phyloP scores from a whole-genome alignment of 1,140 invertebrate species.

The Pseudomyrmex dendroicus region DNA sequence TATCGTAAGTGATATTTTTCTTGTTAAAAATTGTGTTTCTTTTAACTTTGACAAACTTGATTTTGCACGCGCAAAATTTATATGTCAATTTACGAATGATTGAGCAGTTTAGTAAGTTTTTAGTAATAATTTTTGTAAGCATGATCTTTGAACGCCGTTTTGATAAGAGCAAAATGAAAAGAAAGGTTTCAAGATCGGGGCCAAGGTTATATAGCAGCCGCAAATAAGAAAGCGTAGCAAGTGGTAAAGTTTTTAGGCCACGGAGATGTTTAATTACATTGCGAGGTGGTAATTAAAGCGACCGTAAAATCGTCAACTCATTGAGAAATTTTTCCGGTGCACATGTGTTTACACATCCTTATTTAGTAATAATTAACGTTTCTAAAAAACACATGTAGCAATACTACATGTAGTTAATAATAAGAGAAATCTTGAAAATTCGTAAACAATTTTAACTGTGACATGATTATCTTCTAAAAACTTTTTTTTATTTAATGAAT shows the following conservation, averaged over 20 bases:
- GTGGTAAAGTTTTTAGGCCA: constrained; percentile 8
- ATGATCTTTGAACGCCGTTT: constrained; percentile 19
- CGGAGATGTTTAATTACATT: constrained; percentile 24
- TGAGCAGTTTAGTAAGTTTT: not conserved
- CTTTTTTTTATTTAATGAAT: no score
- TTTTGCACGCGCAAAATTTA: not conserved
- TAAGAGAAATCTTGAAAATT: no score
- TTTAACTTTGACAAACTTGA: not conserved
- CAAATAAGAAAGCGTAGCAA: not conserved
- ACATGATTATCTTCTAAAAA: no score
- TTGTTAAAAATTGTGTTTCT: not conserved
- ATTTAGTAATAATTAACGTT: not conserved
- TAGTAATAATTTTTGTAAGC: not conserved
- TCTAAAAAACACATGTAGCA: no score
- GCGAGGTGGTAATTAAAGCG: not conserved
- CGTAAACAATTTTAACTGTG: no score
- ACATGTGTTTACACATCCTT: not conserved
- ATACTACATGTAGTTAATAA: no score
- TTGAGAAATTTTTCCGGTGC: not conserved
- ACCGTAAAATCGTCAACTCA: not conserved
- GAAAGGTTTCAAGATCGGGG: constrained; percentile 71
- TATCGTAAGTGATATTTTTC: not conserved
- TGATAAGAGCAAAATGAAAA: constrained; percentile 50
- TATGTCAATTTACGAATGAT: not conserved
- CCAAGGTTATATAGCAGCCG: constrained; percentile 65